Percentiles rank a stretch among this genome's conserved stretches.
Conservation (phyloP, 2,113 vertebrate species). For the Hypocryptadius cinnamomeus region DNA sequence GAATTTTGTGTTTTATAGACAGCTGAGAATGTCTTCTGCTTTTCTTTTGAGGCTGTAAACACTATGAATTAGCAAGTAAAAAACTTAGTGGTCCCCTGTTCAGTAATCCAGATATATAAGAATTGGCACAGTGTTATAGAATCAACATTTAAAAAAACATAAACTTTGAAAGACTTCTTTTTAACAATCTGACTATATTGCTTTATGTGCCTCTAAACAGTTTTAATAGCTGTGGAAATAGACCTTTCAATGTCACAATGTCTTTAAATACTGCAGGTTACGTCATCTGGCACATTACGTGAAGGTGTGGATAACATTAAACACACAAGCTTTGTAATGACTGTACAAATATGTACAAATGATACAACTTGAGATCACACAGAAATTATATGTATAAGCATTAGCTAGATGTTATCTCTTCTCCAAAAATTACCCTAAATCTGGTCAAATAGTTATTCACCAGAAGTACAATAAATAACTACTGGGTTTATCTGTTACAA, state of each 20-base stretch:
- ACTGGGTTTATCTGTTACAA: constrained; percentile 18
- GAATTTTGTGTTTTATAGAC: background rate
- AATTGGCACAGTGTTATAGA: background rate
- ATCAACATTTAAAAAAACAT: constrained; percentile 24
- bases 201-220: constrained; percentile 45
- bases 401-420: constrained; percentile 33
- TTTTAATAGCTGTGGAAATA: constrained; percentile 35
- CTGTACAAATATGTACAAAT: constrained; percentile 40
- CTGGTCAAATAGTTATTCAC: constrained; percentile 15
- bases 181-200: background rate
- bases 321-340: background rate
- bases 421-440: constrained; percentile 1
- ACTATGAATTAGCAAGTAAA: background rate
- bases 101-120: background rate
- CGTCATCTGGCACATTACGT: background rate
- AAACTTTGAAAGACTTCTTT: background rate
- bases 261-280: background rate
- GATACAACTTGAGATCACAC: constrained; percentile 19
- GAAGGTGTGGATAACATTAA: constrained; percentile 38
- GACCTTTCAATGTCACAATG: background rate
- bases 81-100: background rate
- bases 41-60: background rate
- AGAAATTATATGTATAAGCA: background rate
- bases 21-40: background rate
- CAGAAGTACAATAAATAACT: constrained; percentile 48